A percentile compares a stretch with the other conserved stretches of the same genome.
Conservation (phyloP, 2,797 vertebrate genomes). For the Antrozous pallidus region DNA sequence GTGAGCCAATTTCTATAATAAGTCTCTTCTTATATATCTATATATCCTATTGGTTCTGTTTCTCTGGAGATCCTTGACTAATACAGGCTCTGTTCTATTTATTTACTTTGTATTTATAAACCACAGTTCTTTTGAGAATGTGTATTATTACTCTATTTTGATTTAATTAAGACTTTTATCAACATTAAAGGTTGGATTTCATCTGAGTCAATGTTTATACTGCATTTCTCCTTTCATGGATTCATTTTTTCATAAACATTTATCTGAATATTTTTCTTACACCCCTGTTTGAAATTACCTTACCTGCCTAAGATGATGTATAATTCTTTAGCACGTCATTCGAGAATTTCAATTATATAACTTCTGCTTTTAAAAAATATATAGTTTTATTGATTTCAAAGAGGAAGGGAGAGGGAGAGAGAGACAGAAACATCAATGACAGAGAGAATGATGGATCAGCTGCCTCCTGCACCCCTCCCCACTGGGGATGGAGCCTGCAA, state of each 20-base stretch:
- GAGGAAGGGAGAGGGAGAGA: no score
- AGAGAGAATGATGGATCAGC: no score
- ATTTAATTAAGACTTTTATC: constrained; percentile 13
- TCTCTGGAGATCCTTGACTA: not conserved
- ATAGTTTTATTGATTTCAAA: no score
- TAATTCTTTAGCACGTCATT: not conserved
- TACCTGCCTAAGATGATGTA: not conserved
- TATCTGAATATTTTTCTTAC: not conserved
- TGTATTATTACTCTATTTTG: not conserved
- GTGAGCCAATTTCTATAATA: not conserved
- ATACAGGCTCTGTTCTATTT: not conserved
- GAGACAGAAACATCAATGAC: no score
- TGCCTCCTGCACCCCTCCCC: no score
- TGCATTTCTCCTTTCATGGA: not conserved
- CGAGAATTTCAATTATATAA: not conserved
- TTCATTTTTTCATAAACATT: not conserved
- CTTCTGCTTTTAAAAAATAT: not conserved
- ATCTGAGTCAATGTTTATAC: not conserved
- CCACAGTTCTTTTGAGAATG: constrained; percentile 1
- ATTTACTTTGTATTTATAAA: not conserved
- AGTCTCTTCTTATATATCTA: not conserved
- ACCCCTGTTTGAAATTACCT: not conserved
- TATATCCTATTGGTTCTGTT: not conserved
- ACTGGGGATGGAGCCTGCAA: no score
- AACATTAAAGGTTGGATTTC: not conserved